phyloP scores from a whole-genome alignment of 2,888 invertebrate genomes.

The Tinea semifulvella region DNA sequence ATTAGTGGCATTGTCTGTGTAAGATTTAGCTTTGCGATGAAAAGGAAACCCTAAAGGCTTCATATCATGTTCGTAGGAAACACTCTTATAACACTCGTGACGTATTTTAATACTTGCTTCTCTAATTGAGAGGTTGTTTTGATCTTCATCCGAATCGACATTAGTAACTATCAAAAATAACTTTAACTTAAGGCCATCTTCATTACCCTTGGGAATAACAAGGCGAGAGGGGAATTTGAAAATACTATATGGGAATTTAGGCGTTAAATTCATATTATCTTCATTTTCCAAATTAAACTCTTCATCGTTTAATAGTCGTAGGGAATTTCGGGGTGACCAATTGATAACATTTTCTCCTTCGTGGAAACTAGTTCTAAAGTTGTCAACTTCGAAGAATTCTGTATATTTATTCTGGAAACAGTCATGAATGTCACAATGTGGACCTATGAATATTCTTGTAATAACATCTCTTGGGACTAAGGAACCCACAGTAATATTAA shows the following conservation, averaged over 20 bases:
- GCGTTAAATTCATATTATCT: slow-evolving; percentile 13
- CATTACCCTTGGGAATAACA: slow-evolving; percentile 42
- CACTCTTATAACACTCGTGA: slow-evolving; percentile 23
- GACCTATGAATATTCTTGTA: slow-evolving; percentile 47
- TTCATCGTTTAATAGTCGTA: slow-evolving; percentile 31
- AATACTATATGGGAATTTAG: slow-evolving; percentile 33
- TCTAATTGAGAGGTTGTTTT: neutral
- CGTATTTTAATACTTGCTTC: neutral
- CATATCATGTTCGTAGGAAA: slow-evolving; percentile 31
- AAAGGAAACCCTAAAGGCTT: slow-evolving; percentile 56
- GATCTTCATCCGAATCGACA: slow-evolving; percentile 25
- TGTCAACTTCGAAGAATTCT: slow-evolving; percentile 44
- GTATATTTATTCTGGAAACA: slow-evolving; percentile 35
- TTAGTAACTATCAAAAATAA: slow-evolving; percentile 46
- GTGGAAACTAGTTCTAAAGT: slow-evolving; percentile 30
- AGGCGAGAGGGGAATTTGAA: slow-evolving; percentile 48
- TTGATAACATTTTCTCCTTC: slow-evolving; percentile 36
- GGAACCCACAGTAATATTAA: slow-evolving; percentile 39
- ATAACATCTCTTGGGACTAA: slow-evolving; percentile 27
- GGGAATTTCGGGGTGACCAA: slow-evolving; percentile 38
- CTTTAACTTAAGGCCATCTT: slow-evolving; percentile 42
- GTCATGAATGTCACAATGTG: slow-evolving; percentile 30
- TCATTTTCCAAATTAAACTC: slow-evolving; percentile 31
- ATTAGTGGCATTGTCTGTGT: slow-evolving; percentile 31
- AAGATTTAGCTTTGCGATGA: slow-evolving; percentile 33